A percentile compares a stretch with the other conserved stretches of the same genome.
phyloP scores from a whole-genome alignment of 1,140 invertebrate genomes.

The Periplaneta americana region DNA sequence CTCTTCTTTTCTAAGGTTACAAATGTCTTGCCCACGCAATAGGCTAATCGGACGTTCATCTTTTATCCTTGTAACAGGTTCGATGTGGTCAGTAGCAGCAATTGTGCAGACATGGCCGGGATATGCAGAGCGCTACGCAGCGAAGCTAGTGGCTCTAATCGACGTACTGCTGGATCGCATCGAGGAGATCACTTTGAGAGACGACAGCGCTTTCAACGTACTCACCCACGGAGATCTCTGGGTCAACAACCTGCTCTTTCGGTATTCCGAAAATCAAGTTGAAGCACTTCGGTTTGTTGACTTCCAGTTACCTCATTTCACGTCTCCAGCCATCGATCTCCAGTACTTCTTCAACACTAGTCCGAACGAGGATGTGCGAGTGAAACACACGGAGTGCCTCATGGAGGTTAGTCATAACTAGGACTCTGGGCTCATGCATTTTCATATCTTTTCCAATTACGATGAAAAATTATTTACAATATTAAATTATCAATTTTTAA shows the following conservation, averaged over 20 bases:
- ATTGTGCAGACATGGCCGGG: background rate
- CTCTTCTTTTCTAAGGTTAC: too few species aligned
- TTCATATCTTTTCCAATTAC: too few species aligned
- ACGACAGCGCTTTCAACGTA: constrained; percentile 9
- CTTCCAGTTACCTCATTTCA: constrained; percentile 22
- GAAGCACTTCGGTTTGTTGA: constrained; percentile 19
- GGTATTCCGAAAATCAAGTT: background rate
- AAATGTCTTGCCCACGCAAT: too few species aligned
- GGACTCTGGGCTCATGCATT: too few species aligned
- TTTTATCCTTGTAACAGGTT: background rate
- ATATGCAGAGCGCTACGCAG: background rate
- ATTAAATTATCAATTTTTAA: too few species aligned
- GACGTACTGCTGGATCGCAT: background rate
- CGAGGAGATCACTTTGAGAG: background rate
- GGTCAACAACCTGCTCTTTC: constrained; percentile 21
- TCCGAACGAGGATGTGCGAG: constrained; percentile 4
- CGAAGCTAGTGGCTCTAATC: background rate
- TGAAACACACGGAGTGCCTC: constrained; percentile 30
- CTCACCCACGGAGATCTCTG: constrained; percentile 20
- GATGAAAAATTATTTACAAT: too few species aligned
- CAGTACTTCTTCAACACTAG: constrained; percentile 23
- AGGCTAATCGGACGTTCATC: too few species aligned
- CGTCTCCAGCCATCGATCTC: constrained; percentile 23
- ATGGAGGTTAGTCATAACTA: constrained; percentile 33
- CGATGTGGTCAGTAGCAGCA: background rate